Conservation (phyloP, 2,888 invertebrate genomes). For the Synanthedon andrenaeformis region DNA sequence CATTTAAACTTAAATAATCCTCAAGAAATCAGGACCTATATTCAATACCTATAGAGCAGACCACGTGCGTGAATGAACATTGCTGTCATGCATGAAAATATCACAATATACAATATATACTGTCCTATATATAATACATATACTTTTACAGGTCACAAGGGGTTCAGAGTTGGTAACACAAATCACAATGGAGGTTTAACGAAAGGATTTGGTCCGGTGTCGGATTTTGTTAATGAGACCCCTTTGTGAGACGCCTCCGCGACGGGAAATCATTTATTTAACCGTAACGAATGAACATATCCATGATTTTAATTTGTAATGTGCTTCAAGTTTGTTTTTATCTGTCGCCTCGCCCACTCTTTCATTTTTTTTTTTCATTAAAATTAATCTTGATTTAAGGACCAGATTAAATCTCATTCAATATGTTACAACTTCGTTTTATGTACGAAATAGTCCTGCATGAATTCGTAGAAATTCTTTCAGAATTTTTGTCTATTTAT, state of each 20-base stretch:
- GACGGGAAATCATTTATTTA: slow-evolving; percentile 56
- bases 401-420: too few species aligned
- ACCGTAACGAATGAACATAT: slow-evolving; percentile 51
- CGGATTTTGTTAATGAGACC: slow-evolving; percentile 54
- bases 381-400: too few species aligned
- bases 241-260: slow-evolving; percentile 46
- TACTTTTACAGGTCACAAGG: background rate
- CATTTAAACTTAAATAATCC: too few species aligned
- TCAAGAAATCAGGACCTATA: too few species aligned
- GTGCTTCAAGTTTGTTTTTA: slow-evolving; percentile 32
- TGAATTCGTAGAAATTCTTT: too few species aligned
- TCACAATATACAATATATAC: too few species aligned
- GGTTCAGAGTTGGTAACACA: slow-evolving; percentile 1
- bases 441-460: too few species aligned
- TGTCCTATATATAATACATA: slow-evolving; percentile 9
- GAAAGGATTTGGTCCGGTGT: slow-evolving; percentile 63
- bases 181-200: slow-evolving; percentile 58
- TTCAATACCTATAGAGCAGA: too few species aligned
- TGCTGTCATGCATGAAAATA: too few species aligned
- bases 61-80: too few species aligned
- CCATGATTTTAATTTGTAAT: slow-evolving; percentile 34
- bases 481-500: too few species aligned
- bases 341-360: slow-evolving; percentile 26
- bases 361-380: slow-evolving; percentile 4
- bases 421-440: too few species aligned